phyloP scores from a whole-genome alignment of 2,113 vertebrate species.

The Passer montanus region DNA sequence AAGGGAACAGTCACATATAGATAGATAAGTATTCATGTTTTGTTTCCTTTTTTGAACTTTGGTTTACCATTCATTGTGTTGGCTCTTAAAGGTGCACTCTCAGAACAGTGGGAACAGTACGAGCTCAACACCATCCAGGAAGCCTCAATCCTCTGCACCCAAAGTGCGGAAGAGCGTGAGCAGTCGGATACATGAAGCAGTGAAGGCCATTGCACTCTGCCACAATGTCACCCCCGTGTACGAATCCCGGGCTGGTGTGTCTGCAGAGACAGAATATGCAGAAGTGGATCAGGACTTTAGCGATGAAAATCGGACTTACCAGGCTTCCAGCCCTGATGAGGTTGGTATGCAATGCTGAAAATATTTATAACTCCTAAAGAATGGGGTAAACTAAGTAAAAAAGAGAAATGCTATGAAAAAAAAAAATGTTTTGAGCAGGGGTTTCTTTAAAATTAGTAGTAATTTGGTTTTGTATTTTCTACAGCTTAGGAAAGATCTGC shows the following conservation, averaged over 20 bases:
- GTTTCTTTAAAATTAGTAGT: background rate
- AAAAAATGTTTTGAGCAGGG: background rate
- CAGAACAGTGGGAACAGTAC: conserved; percentile 67
- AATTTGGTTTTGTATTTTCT: background rate
- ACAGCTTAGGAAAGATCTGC: background rate
- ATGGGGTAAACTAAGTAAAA: background rate
- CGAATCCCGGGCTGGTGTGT: conserved; percentile 73
- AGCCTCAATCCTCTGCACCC: conserved; percentile 78
- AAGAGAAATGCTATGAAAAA: background rate
- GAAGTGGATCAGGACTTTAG: conserved; percentile 96
- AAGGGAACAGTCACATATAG: background rate
- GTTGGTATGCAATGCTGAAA: conserved; percentile 65
- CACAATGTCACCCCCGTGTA: conserved; percentile 98
- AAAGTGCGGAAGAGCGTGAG: conserved; percentile 92
- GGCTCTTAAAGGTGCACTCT: conserved; percentile 60
- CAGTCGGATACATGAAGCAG: conserved; percentile 92
- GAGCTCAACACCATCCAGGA: conserved; percentile 75
- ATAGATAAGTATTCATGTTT: background rate
- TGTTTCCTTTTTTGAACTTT: background rate
- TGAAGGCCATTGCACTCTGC: conserved; percentile 94
- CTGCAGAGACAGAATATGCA: conserved; percentile 83
- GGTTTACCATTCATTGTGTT: background rate
- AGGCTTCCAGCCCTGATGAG: conserved; percentile 98
- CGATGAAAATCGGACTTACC: conserved; percentile 93
- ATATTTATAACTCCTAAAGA: background rate